These are phyloP conservation scores for Alectoris magna DNA, from an alignment of 2,797 vertebrate species.

Conservation along the genomic window DNA sequence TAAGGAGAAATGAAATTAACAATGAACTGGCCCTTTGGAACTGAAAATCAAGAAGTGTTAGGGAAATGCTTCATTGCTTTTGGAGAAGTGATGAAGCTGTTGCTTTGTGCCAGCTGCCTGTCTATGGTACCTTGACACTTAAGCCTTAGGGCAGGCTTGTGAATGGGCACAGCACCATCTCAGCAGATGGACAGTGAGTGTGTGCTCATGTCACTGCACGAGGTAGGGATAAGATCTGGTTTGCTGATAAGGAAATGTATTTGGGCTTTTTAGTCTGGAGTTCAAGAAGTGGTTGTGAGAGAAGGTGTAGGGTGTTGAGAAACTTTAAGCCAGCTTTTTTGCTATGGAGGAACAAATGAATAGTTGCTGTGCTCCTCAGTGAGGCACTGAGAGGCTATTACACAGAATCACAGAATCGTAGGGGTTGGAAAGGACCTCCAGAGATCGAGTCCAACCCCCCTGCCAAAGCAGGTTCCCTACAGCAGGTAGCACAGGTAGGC, in stretches of 20 bases:
- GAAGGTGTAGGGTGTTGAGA: fast-evolving
- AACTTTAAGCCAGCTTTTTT: not conserved
- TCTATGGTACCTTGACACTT: not conserved
- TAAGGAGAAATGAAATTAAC: not conserved
- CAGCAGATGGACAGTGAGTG: not conserved
- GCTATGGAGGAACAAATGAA: not conserved
- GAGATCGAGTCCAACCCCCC: no score
- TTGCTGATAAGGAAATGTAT: not conserved
- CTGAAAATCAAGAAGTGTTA: not conserved
- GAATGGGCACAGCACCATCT: not conserved
- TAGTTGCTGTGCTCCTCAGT: not conserved
- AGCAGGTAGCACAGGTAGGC: no score
- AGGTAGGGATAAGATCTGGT: not conserved
- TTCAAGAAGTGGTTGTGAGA: not conserved
- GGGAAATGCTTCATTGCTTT: not conserved
- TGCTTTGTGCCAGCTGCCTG: not conserved
- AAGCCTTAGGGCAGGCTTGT: not conserved
- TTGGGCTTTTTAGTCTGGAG: not conserved
- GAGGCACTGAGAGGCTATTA: not conserved
- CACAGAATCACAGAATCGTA: no score
- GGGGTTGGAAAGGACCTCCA: no score
- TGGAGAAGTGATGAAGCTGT: not conserved
- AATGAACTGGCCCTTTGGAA: not conserved
- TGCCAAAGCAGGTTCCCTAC: no score
- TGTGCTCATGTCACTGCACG: no score